phyloP scores from a whole-genome alignment of 1,140 invertebrate species.

The Euwallacea similis region DNA sequence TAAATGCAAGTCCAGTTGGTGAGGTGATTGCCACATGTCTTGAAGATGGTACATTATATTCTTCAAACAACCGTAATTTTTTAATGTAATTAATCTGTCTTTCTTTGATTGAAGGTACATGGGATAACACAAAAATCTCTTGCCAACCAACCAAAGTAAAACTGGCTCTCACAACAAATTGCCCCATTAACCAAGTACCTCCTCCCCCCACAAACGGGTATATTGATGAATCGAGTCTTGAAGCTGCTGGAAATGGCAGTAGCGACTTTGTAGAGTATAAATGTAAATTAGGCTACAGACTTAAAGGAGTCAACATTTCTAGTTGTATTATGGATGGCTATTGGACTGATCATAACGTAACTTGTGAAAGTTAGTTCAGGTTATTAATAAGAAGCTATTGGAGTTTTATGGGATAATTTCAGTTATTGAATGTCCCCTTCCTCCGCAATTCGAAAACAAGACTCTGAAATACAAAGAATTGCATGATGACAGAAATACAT shows the following conservation, averaged over 20 bases:
- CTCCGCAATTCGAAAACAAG: no score
- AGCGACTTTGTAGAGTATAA: conserved; percentile 51
- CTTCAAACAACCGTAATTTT: background rate
- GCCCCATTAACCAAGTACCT: conserved; percentile 45
- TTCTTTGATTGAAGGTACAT: conserved; percentile 43
- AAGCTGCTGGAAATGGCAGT: conserved; percentile 41
- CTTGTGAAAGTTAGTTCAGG: conserved; percentile 50
- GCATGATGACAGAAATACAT: no score
- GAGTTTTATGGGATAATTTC: no score
- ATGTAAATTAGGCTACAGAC: conserved; percentile 54
- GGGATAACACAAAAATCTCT: conserved; percentile 53
- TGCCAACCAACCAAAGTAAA: conserved; percentile 44
- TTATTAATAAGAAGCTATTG: no score
- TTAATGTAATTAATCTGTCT: background rate
- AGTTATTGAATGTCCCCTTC: no score
- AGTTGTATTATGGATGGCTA: conserved; percentile 55
- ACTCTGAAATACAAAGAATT: no score
- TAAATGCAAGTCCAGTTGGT: conserved; percentile 54
- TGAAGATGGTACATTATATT: conserved; percentile 52
- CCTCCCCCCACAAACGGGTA: conserved; percentile 53
- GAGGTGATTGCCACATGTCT: conserved; percentile 56
- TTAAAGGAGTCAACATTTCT: conserved; percentile 50
- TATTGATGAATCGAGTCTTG: conserved; percentile 46
- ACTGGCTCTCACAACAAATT: conserved; percentile 27
- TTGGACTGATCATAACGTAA: conserved; percentile 55